Evolutionary conservation across 2,888 invertebrate species (phyloP).

Genomic region (Oxytorus armatus): DNA sequence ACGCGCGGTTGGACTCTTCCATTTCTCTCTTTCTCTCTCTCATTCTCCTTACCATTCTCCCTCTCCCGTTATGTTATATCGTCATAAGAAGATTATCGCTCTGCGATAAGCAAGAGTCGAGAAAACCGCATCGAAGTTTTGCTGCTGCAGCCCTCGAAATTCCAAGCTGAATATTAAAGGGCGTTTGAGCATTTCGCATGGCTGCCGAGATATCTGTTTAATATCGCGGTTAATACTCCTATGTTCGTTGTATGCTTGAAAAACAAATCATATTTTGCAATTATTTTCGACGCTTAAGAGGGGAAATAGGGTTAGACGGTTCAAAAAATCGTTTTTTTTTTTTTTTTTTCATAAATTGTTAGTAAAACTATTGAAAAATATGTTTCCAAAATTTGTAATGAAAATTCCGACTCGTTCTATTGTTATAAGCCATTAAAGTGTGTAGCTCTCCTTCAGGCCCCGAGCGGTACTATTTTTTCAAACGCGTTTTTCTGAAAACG

Average conservation of each 20-base stretch:
- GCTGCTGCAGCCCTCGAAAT: conserved; percentile 55
- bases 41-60: conserved; percentile 15
- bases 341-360: too few species aligned
- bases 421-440: too few species aligned
- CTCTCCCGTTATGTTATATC: conserved; percentile 55
- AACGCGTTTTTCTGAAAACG: too few species aligned
- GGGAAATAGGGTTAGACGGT: too few species aligned
- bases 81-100: conserved; percentile 66
- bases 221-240: conserved; percentile 27
- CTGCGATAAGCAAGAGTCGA: conserved; percentile 59
- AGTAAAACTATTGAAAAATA: too few species aligned
- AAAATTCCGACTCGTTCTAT: too few species aligned
- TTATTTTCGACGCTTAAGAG: too few species aligned
- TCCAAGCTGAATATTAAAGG: conserved; percentile 48
- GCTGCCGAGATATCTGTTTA: conserved; percentile 40
- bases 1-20: conserved; percentile 44
- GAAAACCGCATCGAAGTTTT: conserved; percentile 63
- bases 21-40: conserved; percentile 23
- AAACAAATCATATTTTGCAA: not conserved
- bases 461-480: too few species aligned
- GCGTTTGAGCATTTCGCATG: conserved; percentile 32
- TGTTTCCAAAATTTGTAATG: too few species aligned
- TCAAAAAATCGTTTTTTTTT: too few species aligned
- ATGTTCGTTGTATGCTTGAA: too few species aligned
- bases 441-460: too few species aligned